Evolutionary conservation across 1,140 invertebrate species (phyloP), one percentile per base, ranked within the genome.

Genomic region (Bombus cullumanus): DNA sequence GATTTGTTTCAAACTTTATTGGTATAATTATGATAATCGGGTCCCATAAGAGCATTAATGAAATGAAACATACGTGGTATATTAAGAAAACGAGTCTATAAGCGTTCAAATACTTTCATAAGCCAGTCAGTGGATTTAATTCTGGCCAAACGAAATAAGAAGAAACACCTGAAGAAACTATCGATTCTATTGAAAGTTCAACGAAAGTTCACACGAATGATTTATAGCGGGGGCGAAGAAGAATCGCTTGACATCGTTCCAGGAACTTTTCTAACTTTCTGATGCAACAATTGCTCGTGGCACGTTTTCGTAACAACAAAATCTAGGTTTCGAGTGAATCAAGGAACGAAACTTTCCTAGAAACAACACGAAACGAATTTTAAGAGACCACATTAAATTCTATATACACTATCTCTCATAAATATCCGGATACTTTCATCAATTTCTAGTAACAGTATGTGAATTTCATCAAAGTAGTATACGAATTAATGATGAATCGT

Each of bases 241-340:
- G 41, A 68, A 62, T 86, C 28, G 31, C 34, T 82, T 75, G 64
- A 69, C 66, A 80, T 69, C 64, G 64, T 69, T 80, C 43, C 78
- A 80, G 43, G 31, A 66, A 80, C 77, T 37, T 68, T 47, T 79
- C 77, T 68, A 79, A 80, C 64, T 80, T 80, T 80, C 78, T 69
- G 78, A 80, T 53, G 78, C 78, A 68, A 79, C 41, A 47, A 71
- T 80, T 34, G 78, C 64, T 80, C 41, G 78, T n/a, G 43, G 64
- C 64, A 53, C 34, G 78, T 80, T 80, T 69, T 80, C 78, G 78
- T 80, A 80, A 80, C 64, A 71, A 47, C 62, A 34, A 28, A 69
- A 80, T 80, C 78, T 80, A 80, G 64, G 43, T 80, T 80, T 80
- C 64, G 43, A 53, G 64, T 34, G 43, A 25, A 66, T 64, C 75